Percentiles rank a stretch among this genome's conserved stretches.
Conservation (phyloP, 2,113 vertebrate genomes). For the Chaetodon trifascialis region DNA sequence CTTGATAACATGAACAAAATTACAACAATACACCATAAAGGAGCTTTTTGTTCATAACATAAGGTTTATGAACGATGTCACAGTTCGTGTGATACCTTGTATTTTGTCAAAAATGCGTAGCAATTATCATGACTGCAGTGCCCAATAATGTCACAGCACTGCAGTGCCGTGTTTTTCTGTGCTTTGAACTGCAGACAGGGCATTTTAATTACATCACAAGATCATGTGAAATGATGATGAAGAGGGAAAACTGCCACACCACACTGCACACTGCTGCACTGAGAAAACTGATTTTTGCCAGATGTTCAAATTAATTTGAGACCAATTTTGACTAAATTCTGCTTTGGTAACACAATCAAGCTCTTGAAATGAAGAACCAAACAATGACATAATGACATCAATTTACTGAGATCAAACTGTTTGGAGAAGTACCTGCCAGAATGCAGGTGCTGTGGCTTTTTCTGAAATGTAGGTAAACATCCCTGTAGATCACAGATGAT, state of each 20-base stretch:
- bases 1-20: too few species aligned
- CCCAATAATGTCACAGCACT: not conserved
- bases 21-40: too few species aligned
- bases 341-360: conserved; percentile 43
- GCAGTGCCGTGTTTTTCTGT: not conserved
- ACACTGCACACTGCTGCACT: conserved; percentile 5
- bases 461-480: not conserved
- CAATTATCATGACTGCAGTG: not conserved
- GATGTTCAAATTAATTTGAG: conserved; percentile 62
- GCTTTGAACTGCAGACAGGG: not conserved
- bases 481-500: not conserved
- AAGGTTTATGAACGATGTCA: too few species aligned
- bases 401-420: conserved; percentile 31
- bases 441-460: not conserved
- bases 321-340: conserved; percentile 42
- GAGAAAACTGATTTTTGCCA: conserved; percentile 40
- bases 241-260: conserved; percentile 12
- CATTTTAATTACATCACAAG: conserved; percentile 19
- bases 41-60: too few species aligned
- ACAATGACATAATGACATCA: conserved; percentile 45
- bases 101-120: not conserved
- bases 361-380: conserved; percentile 32
- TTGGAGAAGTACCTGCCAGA: not conserved
- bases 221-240: conserved; percentile 41
- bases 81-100: not conserved